Base-by-base conservation (phyloP, 2,888 invertebrate genomes). In the Drosophila borborema region DNA sequence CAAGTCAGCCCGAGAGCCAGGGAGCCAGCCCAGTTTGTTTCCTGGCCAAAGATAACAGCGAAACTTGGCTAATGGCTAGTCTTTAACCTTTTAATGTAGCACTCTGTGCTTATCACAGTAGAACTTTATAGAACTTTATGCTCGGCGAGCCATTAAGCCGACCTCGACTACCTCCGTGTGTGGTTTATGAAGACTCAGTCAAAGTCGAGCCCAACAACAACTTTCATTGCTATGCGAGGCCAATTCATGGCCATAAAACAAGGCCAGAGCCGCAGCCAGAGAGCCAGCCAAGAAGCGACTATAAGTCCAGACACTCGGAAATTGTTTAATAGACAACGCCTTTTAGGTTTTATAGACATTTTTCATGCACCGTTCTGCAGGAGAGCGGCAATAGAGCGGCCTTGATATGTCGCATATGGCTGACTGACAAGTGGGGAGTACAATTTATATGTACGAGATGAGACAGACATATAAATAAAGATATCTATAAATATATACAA, bases 51-150 rank as follows among this genome's bases (percentile, higher is more conserved):
- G 78, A 78, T 78, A 78, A 80, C 67, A 78, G 77, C 81, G 54
- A 80, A 78, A 78, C 84, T 89, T 84, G 84, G 89, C 84, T 84
- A 89, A 84, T 84, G 89, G 85, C 72, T 86, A 77, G 85, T 89
- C 84, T 85, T 85, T 85, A 85, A 89, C 88, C 82, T 80, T 85
- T 85, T 85, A 85, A 89, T 85, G 86, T 80, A 75, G 74, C 89
- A 73, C 87, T 86, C 77, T 68, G 79, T 65, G 69, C 82, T 81
- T 85, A 85, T 85, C 84, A 81, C 58, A 60, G 46, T 34, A 48
- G 74, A 75, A 84, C 70, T 80, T 82, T 75, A 75, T 66, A 79
- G 56, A 80, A 82, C 69, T 80, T 80, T 80, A 82, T 72, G 66
- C 77, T 60, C 59, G 70, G 16, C 62, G 46, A 62, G 74, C 81